A percentile compares a stretch with the other conserved stretches of the same genome.
Evolutionary conservation across 2,888 invertebrate genomes (phyloP).

Genomic region (Slavum lentiscoides): DNA sequence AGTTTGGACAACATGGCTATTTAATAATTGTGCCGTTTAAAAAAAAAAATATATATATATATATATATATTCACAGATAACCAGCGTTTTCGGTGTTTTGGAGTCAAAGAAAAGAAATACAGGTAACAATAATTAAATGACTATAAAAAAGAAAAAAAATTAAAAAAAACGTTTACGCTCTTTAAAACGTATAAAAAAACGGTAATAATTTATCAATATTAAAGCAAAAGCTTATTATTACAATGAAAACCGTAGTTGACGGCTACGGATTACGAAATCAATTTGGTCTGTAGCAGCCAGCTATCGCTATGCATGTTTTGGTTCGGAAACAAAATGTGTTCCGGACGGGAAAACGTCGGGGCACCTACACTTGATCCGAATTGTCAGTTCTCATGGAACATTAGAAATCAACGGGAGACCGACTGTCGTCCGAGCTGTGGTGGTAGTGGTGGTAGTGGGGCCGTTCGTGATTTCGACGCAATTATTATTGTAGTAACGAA

Average conservation of each 20-base stretch:
- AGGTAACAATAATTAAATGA: background rate
- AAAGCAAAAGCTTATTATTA: background rate
- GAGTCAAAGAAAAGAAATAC: background rate
- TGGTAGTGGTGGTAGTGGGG: too few relatives aligned
- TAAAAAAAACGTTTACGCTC: background rate
- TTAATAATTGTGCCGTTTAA: background rate
- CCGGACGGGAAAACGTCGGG: background rate
- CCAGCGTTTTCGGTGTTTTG: background rate
- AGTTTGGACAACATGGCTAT: constrained; percentile 38
- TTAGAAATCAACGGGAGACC: background rate
- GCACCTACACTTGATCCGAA: constrained; percentile 30
- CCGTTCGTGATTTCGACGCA: too few relatives aligned
- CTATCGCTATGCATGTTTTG: constrained; percentile 2
- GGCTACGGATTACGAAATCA: background rate
- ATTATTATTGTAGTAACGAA: too few relatives aligned
- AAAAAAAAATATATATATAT: too few relatives aligned
- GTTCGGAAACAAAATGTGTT: constrained; percentile 43
- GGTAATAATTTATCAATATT: background rate
- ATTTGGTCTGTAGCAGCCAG: too few relatives aligned
- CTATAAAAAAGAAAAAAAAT: background rate
- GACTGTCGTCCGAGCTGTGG: too few relatives aligned
- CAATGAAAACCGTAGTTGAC: background rate
- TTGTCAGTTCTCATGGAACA: constrained; percentile 42
- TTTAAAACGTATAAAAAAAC: background rate
- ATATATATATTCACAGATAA: constrained; percentile 1